Evolutionary conservation across 2,888 invertebrate genomes (phyloP).

Genomic region (Andrena trimmerana): DNA sequence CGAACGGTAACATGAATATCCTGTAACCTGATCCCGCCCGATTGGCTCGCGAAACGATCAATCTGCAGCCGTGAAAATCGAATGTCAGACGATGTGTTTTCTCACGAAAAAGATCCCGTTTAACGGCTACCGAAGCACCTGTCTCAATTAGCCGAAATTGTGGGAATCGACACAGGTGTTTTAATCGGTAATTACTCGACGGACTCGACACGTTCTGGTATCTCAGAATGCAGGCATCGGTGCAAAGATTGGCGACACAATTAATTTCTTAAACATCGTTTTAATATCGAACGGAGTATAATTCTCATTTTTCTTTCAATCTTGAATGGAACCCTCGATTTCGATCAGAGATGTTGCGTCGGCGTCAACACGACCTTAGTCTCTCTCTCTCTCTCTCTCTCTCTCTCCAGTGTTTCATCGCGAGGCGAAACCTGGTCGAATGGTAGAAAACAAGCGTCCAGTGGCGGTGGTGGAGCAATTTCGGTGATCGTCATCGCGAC

Average conservation of each 20-base stretch:
- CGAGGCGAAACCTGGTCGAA: neutral
- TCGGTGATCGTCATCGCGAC: neutral
- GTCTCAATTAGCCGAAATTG: conserved; percentile 1
- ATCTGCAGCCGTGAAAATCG: neutral
- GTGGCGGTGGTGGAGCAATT: neutral
- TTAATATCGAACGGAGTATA: too few species aligned
- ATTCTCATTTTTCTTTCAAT: too few species aligned
- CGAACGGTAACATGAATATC: neutral
- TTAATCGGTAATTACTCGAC: neutral
- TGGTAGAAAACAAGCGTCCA: neutral
- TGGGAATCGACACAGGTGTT: conserved; percentile 1
- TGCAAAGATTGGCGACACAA: too few species aligned
- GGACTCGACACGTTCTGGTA: neutral
- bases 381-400: too few species aligned
- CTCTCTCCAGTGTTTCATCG: too few species aligned
- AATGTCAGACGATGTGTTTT: neutral
- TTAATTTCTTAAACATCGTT: too few species aligned
- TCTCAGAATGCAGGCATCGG: too few species aligned
- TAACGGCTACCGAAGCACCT: neutral
- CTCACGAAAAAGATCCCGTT: neutral
- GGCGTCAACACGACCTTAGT: too few species aligned
- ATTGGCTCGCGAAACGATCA: neutral
- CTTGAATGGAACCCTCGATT: too few species aligned
- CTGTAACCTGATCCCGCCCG: neutral
- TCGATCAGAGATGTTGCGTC: too few species aligned